Evolutionary conservation across 2,113 vertebrate species (phyloP).

Genomic region (Eretmochelys imbricata): DNA sequence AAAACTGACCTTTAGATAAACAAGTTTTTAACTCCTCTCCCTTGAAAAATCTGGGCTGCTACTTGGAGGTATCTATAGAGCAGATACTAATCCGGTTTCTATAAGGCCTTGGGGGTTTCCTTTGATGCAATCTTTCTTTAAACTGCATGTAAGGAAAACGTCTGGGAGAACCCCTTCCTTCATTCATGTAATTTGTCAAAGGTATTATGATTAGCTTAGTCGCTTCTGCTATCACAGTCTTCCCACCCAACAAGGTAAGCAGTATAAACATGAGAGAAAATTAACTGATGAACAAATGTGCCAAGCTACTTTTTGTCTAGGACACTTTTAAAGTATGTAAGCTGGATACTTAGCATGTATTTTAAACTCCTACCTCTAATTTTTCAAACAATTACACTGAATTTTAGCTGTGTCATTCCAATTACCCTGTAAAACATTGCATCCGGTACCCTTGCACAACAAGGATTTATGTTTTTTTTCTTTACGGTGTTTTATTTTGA

Average conservation of each 20-base stretch:
- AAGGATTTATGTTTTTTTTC: not conserved
- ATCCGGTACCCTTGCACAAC: not conserved
- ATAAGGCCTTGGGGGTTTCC: slow-evolving; percentile 15
- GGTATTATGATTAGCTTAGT: not conserved
- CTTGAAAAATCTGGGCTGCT: not conserved
- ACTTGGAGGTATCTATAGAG: not conserved
- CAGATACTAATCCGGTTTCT: slow-evolving; percentile 19
- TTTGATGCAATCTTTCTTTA: slow-evolving; percentile 44
- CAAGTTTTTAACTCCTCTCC: not conserved
- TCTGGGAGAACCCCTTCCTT: not conserved
- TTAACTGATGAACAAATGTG: not conserved
- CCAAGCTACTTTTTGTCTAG: not conserved
- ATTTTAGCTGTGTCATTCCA: not conserved
- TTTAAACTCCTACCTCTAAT: not conserved
- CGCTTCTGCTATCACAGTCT: not conserved
- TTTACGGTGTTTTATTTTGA: not conserved
- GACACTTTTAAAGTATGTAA: not conserved
- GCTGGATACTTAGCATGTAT: not conserved
- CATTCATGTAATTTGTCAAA: not conserved
- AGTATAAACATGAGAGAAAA: not conserved
- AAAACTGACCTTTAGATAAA: slow-evolving; percentile 6
- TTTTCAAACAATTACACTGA: not conserved
- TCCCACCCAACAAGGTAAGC: not conserved
- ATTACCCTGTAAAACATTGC: not conserved
- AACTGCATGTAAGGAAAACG: slow-evolving; percentile 10